Evolutionary conservation across 2,113 vertebrate species (phyloP), one percentile per base, ranked within the genome.

Genomic region (Etheostoma spectabile): DNA sequence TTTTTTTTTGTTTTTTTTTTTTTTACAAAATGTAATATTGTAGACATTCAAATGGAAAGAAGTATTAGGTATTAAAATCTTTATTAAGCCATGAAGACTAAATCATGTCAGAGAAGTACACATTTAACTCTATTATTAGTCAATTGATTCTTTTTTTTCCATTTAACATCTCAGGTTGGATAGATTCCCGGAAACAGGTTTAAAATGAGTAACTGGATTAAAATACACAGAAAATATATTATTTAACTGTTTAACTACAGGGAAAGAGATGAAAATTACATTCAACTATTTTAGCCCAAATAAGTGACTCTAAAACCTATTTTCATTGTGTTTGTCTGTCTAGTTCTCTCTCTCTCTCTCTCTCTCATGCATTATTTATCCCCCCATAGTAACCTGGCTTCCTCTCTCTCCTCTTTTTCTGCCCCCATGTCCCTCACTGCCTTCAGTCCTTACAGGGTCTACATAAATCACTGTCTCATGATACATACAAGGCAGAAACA

Each of bases 291-390:
- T 80, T 65, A 30, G 46, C 56, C 60, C n/a, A 82, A 42, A 67
- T 38, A 71, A 72, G 56, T 49, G 46, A 72, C 60, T 66, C n/a
- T 74, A 56, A 70, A 78, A 72, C 70, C 12, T 74, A 65, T 85
- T 83, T 77, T 62, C 49, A 68, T 24, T 73, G 38, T 49, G 14
- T 80, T 21, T 42, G 30, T 75, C 56, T 82, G 16, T 73, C 64
- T 62, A 38, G 27, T 64, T 46, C 35, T 38, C 35, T 51, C 64
- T 60, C 55, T 63, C 46, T 21, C 27, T 27, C 30, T 30, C 30
- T 30, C 30, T 30, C 30, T 56, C 53, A 88, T 93, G 60, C 73
- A 92, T 93, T 84, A 92, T 93, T 93, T 73, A 92, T 86, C 38
- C 12, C 5, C 66, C 73, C 82, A 57, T 71, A 80, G 65, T 60